Conservation (phyloP, 2,888 invertebrate species). For the Limnephilus rhombicus region DNA sequence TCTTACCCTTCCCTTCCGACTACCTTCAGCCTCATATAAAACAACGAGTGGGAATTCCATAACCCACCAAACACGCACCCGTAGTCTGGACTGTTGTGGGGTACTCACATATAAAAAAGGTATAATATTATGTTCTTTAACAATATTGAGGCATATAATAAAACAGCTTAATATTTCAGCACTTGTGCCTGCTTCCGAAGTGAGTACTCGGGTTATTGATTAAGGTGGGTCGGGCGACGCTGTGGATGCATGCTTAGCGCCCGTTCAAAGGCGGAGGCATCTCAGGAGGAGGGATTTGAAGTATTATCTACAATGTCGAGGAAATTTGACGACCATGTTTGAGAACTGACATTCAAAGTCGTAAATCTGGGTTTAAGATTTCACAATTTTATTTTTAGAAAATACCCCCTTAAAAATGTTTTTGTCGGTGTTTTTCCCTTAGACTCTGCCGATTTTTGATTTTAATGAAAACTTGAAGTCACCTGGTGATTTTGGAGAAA, state of each 20-base stretch:
- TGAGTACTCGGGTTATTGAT: constrained; percentile 8
- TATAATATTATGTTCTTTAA: not conserved
- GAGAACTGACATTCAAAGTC: not conserved
- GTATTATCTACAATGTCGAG: not conserved
- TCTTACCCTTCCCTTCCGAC: too few relatives aligned
- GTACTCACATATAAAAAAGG: not conserved
- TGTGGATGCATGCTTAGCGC: not conserved
- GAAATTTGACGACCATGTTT: not conserved
- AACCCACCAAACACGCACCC: too few relatives aligned
- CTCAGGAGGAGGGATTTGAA: not conserved
- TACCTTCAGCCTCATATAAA: too few relatives aligned
- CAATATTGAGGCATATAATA: not conserved
- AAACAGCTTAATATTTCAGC: not conserved
- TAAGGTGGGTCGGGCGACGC: not conserved
- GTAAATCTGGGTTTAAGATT: not conserved
- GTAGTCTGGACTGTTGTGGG: not conserved
- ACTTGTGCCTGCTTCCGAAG: not conserved
- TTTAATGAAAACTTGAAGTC: too few relatives aligned
- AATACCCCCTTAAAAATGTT: not conserved
- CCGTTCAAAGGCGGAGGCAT: not conserved
- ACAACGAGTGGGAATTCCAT: too few relatives aligned
- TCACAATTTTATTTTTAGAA: not conserved
- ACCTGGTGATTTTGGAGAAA: too few relatives aligned
- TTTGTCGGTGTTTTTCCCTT: not conserved
- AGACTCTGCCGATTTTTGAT: not conserved